These are phyloP conservation scores for Macrosoma leucophasiata DNA, from an alignment of 2,888 invertebrate species.

Conservation along the genomic window DNA sequence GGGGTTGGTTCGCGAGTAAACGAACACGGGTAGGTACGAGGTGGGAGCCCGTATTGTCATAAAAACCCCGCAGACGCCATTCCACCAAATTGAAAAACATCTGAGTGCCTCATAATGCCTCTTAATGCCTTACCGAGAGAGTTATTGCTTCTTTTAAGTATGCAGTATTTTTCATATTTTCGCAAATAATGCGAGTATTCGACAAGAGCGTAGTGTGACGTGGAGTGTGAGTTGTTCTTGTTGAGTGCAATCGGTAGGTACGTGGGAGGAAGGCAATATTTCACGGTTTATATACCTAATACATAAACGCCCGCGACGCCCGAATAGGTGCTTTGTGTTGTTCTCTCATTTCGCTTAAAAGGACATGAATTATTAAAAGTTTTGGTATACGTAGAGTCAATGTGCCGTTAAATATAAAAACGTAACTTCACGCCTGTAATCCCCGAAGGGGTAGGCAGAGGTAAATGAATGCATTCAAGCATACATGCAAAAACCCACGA, in stretches of 20 bases:
- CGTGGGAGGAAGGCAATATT: conserved; percentile 39
- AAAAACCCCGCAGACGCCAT: conserved; percentile 52
- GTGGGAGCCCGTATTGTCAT: conserved; percentile 42
- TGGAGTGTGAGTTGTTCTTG: too few relatives aligned
- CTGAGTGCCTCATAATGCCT: conserved; percentile 61
- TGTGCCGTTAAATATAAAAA: too few relatives aligned
- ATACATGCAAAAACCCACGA: too few relatives aligned
- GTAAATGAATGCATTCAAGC: too few relatives aligned
- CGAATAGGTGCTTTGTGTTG: conserved; percentile 39
- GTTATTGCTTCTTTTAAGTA: conserved; percentile 54
- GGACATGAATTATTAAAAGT: conserved; percentile 48
- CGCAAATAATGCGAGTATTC: conserved; percentile 56
- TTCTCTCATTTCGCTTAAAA: conserved; percentile 48
- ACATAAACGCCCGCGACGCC: conserved; percentile 37
- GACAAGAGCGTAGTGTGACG: too few relatives aligned
- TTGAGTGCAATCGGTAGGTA: too few relatives aligned
- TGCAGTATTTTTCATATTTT: conserved; percentile 65
- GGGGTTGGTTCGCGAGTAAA: too few relatives aligned
- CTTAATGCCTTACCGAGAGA: conserved; percentile 61
- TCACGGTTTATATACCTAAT: conserved; percentile 50
- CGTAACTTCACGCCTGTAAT: too few relatives aligned
- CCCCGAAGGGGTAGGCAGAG: too few relatives aligned
- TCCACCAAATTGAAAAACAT: conserved; percentile 70
- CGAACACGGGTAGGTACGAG: conserved; percentile 32
- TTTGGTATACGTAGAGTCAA: too few relatives aligned